Base-by-base conservation (phyloP, 2,113 vertebrate genomes). In the Ptilorrhoa leucosticta region DNA sequence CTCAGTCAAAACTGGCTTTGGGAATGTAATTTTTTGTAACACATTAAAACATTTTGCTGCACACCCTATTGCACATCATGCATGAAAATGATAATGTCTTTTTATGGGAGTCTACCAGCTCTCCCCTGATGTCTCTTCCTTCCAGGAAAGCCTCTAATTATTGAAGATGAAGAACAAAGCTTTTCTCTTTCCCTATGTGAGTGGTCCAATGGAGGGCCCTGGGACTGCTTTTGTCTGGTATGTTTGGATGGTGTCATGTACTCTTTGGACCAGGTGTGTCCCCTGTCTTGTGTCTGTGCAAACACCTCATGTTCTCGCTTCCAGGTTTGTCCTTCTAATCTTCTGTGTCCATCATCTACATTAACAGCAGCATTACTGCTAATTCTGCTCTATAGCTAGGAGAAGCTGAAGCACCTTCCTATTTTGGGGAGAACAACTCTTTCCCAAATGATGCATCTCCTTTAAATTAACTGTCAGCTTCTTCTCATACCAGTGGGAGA, bases 231-330 rank as follows among this genome's bases (percentile, higher is more conserved):
- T 71, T 37, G 2, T 60, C 65, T 27, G 42, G 7, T 35, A 24
- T 20, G 19, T 63, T 87, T 75, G 84, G 33, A 20, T 47, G 31
- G 51, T 54, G 48, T 5, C 45, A 9, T 2, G 13, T 28, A 2
- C 23, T 69, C 37, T 33, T 45, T 1, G 11, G 50, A n/a, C 24
- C 24, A 21, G 16, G 19, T 0, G 0, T 31, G 44, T 22, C 39
- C 37, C 21, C 28, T 30, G 45, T 45, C 39, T 8, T 14, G 6
- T 72, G 37, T 35, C 48, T 26, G 1, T 30, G 37, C n/a, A 61
- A 19, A 9, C 27, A 51, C 31, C 53, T 89, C 80, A 18, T 35
- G 30, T 42, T 76, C 35, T 76, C 27, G 13, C 51, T 66, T 66
- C 31, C 61, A 57, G 16, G 17, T 50, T 50, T 66, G 35, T 58